A percentile compares a stretch with the other conserved stretches of the same genome.
Evolutionary conservation across 2,113 vertebrate species (phyloP).

Genomic region (Hemibagrus wyckioides): DNA sequence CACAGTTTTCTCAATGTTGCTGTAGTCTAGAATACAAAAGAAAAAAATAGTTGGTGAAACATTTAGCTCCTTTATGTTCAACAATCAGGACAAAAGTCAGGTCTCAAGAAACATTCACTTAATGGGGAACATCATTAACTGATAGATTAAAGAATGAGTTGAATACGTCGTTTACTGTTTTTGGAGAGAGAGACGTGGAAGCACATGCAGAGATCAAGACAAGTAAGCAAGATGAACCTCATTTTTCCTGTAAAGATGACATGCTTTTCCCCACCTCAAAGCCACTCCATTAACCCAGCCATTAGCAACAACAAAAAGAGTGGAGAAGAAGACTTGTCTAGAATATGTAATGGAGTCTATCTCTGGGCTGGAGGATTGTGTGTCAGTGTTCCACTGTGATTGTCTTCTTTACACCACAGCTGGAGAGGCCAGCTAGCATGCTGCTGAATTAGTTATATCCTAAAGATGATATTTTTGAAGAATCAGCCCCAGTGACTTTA

Average conservation of each 20-base stretch:
- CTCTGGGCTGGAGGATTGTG: background rate
- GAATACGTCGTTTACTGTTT: background rate
- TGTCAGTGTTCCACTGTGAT: background rate
- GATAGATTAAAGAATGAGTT: background rate
- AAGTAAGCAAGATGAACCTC: background rate
- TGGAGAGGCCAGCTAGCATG: constrained; percentile 14
- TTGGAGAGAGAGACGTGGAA: background rate
- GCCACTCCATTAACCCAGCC: background rate
- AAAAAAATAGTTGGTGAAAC: background rate
- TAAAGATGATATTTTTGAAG: constrained; percentile 31
- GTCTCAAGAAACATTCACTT: background rate
- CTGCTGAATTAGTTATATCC: constrained; percentile 39
- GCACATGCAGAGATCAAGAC: background rate
- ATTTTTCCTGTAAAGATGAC: background rate
- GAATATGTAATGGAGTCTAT: constrained; percentile 11
- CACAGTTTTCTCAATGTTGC: background rate
- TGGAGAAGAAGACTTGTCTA: constrained; percentile 42
- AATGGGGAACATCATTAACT: background rate
- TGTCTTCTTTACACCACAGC: constrained; percentile 1
- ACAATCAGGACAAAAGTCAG: no score
- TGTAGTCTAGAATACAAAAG: background rate
- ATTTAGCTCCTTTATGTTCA: background rate
- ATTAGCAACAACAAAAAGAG: constrained; percentile 37
- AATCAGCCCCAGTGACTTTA: background rate
- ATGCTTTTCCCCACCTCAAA: background rate